Conservation (phyloP, 2,888 invertebrate species). For the Acleris holmiana region DNA sequence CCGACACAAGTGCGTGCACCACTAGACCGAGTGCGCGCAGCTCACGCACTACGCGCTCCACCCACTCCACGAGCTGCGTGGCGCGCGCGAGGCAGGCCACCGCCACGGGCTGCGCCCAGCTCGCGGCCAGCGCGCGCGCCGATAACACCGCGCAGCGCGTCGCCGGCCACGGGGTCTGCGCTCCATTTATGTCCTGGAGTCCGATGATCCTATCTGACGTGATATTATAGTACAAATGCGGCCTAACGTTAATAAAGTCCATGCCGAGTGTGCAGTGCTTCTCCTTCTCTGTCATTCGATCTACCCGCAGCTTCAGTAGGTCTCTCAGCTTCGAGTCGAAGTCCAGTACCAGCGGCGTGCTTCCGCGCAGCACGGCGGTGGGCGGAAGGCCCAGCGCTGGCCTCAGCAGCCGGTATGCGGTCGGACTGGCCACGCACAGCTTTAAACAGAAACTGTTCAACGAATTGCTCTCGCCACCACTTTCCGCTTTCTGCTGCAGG, state of each 20-base stretch:
- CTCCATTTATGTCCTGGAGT: slow-evolving; percentile 21
- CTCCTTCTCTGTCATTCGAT: slow-evolving; percentile 15
- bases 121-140: slow-evolving; percentile 9
- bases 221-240: slow-evolving; percentile 23
- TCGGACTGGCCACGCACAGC: slow-evolving; percentile 11
- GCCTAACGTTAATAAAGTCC: slow-evolving; percentile 3
- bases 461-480: not conserved
- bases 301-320: slow-evolving; percentile 9
- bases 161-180: slow-evolving; percentile 14
- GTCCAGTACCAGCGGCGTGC: slow-evolving; percentile 3
- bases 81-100: slow-evolving; percentile 8
- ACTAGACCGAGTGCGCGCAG: slow-evolving; percentile 10
- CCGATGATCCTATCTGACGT: slow-evolving; percentile 25
- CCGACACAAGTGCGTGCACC: slow-evolving; percentile 16
- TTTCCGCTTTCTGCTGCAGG: not conserved
- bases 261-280: slow-evolving; percentile 21
- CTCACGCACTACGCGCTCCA: slow-evolving; percentile 1
- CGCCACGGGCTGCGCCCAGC: slow-evolving; percentile 21
- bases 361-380: slow-evolving; percentile 1
- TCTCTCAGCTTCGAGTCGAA: slow-evolving; percentile 2
- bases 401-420: slow-evolving; percentile 17
- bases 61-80: slow-evolving; percentile 1
- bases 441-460: not conserved
- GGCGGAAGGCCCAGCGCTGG: slow-evolving; percentile 12
- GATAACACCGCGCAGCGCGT: slow-evolving; percentile 7